These are phyloP conservation scores for Orchesella flavescens DNA, from an alignment of 2,888 invertebrate species.

Conservation along the genomic window DNA sequence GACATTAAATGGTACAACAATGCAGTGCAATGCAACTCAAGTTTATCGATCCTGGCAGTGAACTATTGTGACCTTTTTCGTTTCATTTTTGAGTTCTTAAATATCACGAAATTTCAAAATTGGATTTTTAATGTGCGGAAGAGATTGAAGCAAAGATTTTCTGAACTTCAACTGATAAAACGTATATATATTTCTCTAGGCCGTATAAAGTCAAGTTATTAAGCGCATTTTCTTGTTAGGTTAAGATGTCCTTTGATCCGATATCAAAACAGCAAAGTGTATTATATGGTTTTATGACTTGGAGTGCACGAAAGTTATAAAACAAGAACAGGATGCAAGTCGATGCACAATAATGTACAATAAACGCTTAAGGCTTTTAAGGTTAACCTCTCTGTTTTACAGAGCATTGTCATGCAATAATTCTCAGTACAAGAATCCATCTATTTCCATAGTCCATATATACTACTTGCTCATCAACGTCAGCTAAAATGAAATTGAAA, in stretches of 20 bases:
- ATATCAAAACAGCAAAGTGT: not conserved
- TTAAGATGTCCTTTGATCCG: not conserved
- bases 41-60: conserved; percentile 37
- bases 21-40: not conserved
- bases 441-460: not conserved
- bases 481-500: conserved; percentile 36
- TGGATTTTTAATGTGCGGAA: not conserved
- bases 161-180: no score
- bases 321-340: not conserved
- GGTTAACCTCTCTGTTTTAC: not conserved
- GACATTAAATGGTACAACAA: no score
- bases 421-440: not conserved
- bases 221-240: not conserved
- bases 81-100: not conserved
- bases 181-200: not conserved
- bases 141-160: no score
- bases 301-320: not conserved
- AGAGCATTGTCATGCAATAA: not conserved
- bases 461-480: conserved; percentile 23
- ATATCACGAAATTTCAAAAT: not conserved
- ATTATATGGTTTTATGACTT: no score
- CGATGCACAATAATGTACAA: not conserved
- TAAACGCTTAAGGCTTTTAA: no score
- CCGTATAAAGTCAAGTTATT: conserved; percentile 1
- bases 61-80: conserved; percentile 31